Conservation (phyloP, 1,140 invertebrate species). For the Plectrocnemia conspersa region DNA sequence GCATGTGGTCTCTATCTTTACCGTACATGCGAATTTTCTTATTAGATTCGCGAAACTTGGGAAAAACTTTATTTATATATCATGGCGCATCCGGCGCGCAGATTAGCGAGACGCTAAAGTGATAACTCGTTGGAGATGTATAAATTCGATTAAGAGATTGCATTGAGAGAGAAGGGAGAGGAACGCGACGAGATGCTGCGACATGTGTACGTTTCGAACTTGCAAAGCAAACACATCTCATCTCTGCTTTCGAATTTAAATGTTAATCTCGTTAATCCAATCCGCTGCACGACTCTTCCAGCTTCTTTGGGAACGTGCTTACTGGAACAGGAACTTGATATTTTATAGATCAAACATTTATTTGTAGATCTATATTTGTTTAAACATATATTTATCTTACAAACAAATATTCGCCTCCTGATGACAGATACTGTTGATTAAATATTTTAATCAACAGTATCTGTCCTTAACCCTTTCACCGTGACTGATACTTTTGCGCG, state of each 20-base stretch:
- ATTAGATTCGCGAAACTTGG: not conserved
- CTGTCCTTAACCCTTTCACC: too few species aligned
- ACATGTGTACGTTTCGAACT: not conserved
- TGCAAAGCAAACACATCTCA: not conserved
- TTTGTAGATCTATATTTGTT: constrained; percentile 8
- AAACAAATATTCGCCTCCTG: constrained; percentile 3
- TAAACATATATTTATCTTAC: constrained; percentile 16
- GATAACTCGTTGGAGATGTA: too few species aligned
- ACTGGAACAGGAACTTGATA: constrained; percentile 1
- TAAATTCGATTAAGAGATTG: too few species aligned
- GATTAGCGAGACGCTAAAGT: too few species aligned
- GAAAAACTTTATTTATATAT: constrained; percentile 9
- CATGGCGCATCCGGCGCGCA: not conserved
- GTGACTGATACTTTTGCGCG: too few species aligned
- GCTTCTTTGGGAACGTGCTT: not conserved
- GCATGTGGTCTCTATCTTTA: not conserved
- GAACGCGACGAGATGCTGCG: too few species aligned
- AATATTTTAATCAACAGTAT: too few species aligned
- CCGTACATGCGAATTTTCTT: not conserved
- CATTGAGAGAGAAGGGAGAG: too few species aligned
- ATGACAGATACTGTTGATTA: too few species aligned
- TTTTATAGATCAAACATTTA: constrained; percentile 12
- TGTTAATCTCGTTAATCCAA: constrained; percentile 9
- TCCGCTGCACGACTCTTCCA: not conserved
- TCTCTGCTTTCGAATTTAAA: not conserved